Percentiles rank a stretch among this genome's conserved stretches.
phyloP scores from a whole-genome alignment of 1,140 invertebrate genomes.

The Spodoptera frugiperda region DNA sequence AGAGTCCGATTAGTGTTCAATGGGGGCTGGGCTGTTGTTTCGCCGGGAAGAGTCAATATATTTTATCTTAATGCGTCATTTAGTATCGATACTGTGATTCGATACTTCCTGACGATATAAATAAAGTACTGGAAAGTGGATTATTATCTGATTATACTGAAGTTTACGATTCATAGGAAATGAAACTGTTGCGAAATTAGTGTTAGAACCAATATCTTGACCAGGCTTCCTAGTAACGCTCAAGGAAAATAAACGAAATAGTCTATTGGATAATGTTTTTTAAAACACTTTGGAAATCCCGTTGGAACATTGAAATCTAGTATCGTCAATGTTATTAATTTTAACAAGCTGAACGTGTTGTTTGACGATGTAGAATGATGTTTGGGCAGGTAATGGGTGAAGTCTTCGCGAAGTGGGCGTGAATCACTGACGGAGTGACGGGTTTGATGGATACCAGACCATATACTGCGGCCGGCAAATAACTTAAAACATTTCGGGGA shows the following conservation, averaged over 20 bases:
- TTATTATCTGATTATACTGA: not conserved
- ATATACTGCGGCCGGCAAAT: too few species aligned
- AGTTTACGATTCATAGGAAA: constrained; percentile 21
- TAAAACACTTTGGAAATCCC: too few species aligned
- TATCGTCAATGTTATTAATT: too few species aligned
- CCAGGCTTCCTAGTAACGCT: not conserved
- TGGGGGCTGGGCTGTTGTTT: not conserved
- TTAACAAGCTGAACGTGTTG: too few species aligned
- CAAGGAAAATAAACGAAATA: not conserved
- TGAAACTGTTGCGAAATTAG: not conserved
- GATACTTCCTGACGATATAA: not conserved
- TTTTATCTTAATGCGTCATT: constrained; percentile 2
- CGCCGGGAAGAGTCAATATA: not conserved
- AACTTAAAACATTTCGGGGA: too few species aligned
- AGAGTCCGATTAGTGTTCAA: too few species aligned
- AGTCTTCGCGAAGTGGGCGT: too few species aligned
- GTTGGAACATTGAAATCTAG: too few species aligned
- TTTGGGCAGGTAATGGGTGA: too few species aligned
- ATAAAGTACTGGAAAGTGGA: constrained; percentile 1
- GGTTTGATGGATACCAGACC: too few species aligned
- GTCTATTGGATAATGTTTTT: not conserved
- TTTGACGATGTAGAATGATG: too few species aligned
- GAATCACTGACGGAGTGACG: too few species aligned
- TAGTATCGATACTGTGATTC: not conserved
- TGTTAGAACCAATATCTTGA: not conserved